Evolutionary conservation across 2,888 invertebrate species (phyloP), one percentile per base, ranked within the genome.

Genomic region (Adelognathus sp.): DNA sequence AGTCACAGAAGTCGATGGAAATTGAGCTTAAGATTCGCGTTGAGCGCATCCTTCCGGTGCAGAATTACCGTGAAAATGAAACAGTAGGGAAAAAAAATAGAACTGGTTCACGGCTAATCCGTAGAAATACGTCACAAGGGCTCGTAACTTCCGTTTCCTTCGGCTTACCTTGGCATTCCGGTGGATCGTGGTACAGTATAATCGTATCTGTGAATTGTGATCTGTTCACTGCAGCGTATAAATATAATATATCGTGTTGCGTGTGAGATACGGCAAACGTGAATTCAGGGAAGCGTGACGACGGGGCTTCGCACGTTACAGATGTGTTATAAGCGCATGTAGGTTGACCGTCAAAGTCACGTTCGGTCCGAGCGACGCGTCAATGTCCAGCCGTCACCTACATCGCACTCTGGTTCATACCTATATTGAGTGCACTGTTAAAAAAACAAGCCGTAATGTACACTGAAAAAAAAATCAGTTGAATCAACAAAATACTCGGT

Each of bases 151-250:
- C 81, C 82, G 83, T 82, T 83, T 82, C 83, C 82, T 76, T 66
- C 81, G 66, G 67, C 61, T 75, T 81, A 64, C 82, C 82, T 82
- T 83, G 82, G 79, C 79, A 83, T 81, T 82, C 82, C 77, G 80
- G 52, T 79, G 80, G 75, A 80, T 79, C 80, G 39, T 69, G 24
- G 29, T 58, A 14, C 29, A n/a, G 21, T 60, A 81, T 82, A 82
- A 82, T 79, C 79, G 64, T 83, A 83, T 83, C 83, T 54, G 27
- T n/a, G 29, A 39, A 63, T 67, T 50, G 70, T 67, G 76, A 82
- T 76, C 80, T 80, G 78, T 74, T 16, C 21, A 54, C 66, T 66
- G 74, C 80, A 66, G 69, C 70, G 70, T 73, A 79, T 54, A 69
- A 79, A 81, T 79, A 83, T 83, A 76, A 83, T 80, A 78, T 79